These are phyloP conservation scores for Eumaeus atala DNA, from an alignment of 1,140 invertebrate species.

Conservation along the genomic window DNA sequence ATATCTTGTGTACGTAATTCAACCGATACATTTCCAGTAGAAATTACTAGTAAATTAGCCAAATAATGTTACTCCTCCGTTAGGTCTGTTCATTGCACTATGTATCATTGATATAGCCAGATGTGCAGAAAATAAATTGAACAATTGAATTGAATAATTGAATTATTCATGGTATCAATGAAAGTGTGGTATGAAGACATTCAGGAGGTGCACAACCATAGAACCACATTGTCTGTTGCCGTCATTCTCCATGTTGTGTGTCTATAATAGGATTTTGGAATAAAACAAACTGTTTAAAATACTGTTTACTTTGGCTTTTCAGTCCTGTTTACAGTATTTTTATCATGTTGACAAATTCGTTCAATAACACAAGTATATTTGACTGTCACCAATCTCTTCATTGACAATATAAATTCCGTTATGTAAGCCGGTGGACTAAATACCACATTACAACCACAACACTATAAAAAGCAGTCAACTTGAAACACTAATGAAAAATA, in stretches of 20 bases:
- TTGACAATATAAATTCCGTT: conserved; percentile 49
- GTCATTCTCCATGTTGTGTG: no score
- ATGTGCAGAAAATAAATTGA: not conserved
- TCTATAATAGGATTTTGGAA: conserved; percentile 13
- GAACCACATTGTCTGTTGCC: no score
- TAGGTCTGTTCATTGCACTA: no score
- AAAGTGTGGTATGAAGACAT: no score
- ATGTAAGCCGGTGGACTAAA: conserved; percentile 42
- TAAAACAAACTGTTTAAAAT: conserved; percentile 50
- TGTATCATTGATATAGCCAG: not conserved
- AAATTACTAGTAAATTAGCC: conserved; percentile 51
- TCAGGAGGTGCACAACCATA: no score
- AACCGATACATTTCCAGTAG: conserved; percentile 78
- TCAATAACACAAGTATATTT: conserved; percentile 64
- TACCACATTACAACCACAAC: conserved; percentile 33
- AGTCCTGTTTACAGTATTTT: conserved; percentile 71
- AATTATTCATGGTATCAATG: no score
- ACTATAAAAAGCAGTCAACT: conserved; percentile 37
- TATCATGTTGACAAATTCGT: conserved; percentile 58
- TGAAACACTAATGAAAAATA: conserved; percentile 39
- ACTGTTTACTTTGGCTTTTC: conserved; percentile 73
- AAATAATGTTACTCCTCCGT: conserved; percentile 8
- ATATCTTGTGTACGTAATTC: conserved; percentile 78
- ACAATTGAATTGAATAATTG: no score
- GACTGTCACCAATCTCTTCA: conserved; percentile 48